Evolutionary conservation across 2,797 vertebrate genomes (phyloP).

Genomic region (Remorina albescens): DNA sequence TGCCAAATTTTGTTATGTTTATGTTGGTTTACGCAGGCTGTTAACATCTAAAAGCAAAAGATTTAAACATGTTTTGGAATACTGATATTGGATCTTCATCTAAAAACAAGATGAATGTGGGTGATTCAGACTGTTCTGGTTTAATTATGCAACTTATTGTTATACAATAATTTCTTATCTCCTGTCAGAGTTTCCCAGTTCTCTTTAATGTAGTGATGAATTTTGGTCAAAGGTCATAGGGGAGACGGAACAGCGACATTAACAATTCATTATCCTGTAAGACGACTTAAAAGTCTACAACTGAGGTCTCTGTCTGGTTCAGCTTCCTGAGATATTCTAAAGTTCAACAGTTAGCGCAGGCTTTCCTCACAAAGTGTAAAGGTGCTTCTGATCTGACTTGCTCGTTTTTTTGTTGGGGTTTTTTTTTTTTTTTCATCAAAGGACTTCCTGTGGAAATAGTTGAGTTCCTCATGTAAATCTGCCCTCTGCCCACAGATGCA

Average conservation of each 20-base stretch:
- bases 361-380: conserved; percentile 38
- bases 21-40: background rate
- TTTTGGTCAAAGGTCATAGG: background rate
- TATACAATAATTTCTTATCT: background rate
- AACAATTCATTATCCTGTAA: too few species aligned
- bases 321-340: conserved; percentile 44
- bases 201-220: background rate
- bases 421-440: conserved; percentile 23
- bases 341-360: conserved; percentile 28
- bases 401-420: too few species aligned
- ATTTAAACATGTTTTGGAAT: background rate
- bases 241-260: background rate
- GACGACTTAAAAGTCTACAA: background rate
- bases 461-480: conserved; percentile 38
- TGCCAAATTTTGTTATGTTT: too few species aligned
- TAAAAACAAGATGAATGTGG: background rate
- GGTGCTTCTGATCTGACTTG: conserved; percentile 19
- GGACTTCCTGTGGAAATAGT: conserved; percentile 71
- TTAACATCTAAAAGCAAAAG: background rate
- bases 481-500: conserved; percentile 37
- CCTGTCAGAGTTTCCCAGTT: background rate
- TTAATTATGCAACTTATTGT: too few species aligned
- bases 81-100: too few species aligned
- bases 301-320: background rate
- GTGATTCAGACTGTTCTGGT: background rate